phyloP scores from a whole-genome alignment of 2,888 invertebrate species.

The Pharmacophagus antenor region DNA sequence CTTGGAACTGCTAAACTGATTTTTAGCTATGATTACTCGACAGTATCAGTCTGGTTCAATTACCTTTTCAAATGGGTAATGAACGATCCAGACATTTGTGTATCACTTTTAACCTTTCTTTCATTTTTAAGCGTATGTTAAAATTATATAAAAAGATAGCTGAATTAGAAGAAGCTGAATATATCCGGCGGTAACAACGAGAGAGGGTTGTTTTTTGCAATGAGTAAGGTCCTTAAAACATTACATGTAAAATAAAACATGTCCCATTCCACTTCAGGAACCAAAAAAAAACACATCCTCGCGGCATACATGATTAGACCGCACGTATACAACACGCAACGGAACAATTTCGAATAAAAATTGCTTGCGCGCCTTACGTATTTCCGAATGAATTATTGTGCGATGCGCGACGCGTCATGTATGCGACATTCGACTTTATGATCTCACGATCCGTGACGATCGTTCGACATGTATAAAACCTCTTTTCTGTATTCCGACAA shows the following conservation, averaged over 20 bases:
- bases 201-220: not conserved
- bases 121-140: too few species aligned
- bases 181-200: not conserved
- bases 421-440: conserved; percentile 24
- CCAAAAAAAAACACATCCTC: conserved; percentile 14
- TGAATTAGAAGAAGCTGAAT: not conserved
- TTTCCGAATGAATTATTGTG: conserved; percentile 20
- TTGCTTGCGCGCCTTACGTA: conserved; percentile 23
- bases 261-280: not conserved
- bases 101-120: too few species aligned
- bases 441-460: conserved; percentile 6
- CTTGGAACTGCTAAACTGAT: too few species aligned
- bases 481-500: conserved; percentile 25
- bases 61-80: too few species aligned
- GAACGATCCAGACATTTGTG: too few species aligned
- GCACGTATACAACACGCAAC: conserved; percentile 17
- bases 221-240: not conserved
- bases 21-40: too few species aligned
- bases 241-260: conserved; percentile 14
- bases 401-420: conserved; percentile 13
- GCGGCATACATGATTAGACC: conserved; percentile 18
- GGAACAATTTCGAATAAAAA: conserved; percentile 26
- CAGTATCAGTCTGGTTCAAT: too few species aligned
- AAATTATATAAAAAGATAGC: not conserved
- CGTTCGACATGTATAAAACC: conserved; percentile 12